These are phyloP conservation scores for Drosophila albomicans DNA, from an alignment of 1,140 invertebrate genomes.

Conservation along the genomic window DNA sequence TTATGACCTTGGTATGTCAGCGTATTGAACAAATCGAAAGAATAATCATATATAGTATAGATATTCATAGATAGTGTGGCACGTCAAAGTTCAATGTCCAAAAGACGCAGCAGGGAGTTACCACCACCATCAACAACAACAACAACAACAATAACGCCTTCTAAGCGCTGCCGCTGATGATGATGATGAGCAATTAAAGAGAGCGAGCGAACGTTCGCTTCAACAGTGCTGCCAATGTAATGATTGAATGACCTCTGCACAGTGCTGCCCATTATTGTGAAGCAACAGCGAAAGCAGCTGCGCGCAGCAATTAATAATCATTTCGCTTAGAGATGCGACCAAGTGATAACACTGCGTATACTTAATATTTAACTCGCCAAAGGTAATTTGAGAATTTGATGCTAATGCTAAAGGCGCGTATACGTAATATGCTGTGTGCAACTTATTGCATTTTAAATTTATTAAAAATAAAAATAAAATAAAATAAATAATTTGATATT, in stretches of 20 bases:
- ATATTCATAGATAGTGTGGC: slow-evolving; percentile 3
- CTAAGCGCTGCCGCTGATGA: slow-evolving; percentile 7
- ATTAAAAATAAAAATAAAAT: no score
- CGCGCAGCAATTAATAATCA: no score
- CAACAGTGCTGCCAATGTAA: slow-evolving; percentile 12
- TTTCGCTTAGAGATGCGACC: no score
- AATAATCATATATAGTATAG: neutral
- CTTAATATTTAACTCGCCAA: no score
- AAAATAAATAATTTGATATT: no score
- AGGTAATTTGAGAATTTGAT: no score
- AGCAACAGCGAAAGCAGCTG: no score
- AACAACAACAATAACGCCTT: neutral
- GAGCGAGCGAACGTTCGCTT: slow-evolving; percentile 38
- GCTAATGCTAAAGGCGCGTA: no score
- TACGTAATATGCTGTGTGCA: no score
- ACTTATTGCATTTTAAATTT: no score
- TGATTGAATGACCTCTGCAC: slow-evolving; percentile 35
- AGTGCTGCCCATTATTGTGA: slow-evolving; percentile 6
- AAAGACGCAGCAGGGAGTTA: slow-evolving; percentile 13
- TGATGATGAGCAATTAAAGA: slow-evolving; percentile 66
- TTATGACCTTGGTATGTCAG: slow-evolving; percentile 21
- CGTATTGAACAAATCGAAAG: slow-evolving; percentile 31
- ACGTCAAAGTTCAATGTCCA: slow-evolving; percentile 47
- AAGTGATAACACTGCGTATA: no score
- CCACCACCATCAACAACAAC: neutral